Base-by-base conservation (phyloP, 2,888 invertebrate species). In the Macrostomum cliftonense region DNA sequence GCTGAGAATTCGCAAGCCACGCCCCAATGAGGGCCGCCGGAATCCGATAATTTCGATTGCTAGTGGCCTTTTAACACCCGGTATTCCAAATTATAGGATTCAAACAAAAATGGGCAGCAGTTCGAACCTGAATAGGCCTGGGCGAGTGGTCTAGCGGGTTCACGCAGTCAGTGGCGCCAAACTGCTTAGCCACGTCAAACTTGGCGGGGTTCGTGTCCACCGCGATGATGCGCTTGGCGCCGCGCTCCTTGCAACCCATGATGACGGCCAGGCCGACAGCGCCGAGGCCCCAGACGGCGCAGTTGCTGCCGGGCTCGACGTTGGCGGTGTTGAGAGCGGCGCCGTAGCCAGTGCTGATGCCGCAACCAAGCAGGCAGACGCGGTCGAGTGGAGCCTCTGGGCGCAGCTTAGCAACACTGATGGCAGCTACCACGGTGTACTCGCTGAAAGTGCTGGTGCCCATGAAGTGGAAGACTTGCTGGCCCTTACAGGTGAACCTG, bases 91-190 rank as follows among this genome's bases (percentile, higher is more conserved):
- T 9, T 28, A 4, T 28, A 9, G 9, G 5, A 28, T 28, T 28
- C 5, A 28, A 28, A 28, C 9, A 4, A 28, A 28, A 9, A 7
- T 4, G 5, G 9, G 28, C 28, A 28, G 28, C 5, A 28, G 9
- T 9, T 28, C 28, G 5, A 7, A 28, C 28, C 68, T 88, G 86
- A 55, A 89, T 82, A 1, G 85, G 77, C 52, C 63, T 63, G 16
- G 62, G 59, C 12, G 43, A 20, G 55, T 59, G 72, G 59, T 87
- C 84, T 48, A 67, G 67, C 0, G 97, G 95, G 71, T 95, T 95
- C 4, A 97, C 74, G 70, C 83, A 89, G 63, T 95, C 89, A 16
- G 82, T 95, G 45, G 83, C 81, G 38, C 97, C 97, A 73, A 99
- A 93, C 60, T 78, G 75, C 67, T 80, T 81, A 2, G 80, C 83